Base-by-base conservation (phyloP, 2,797 vertebrate species). In the Dendrocincla fuliginosa region DNA sequence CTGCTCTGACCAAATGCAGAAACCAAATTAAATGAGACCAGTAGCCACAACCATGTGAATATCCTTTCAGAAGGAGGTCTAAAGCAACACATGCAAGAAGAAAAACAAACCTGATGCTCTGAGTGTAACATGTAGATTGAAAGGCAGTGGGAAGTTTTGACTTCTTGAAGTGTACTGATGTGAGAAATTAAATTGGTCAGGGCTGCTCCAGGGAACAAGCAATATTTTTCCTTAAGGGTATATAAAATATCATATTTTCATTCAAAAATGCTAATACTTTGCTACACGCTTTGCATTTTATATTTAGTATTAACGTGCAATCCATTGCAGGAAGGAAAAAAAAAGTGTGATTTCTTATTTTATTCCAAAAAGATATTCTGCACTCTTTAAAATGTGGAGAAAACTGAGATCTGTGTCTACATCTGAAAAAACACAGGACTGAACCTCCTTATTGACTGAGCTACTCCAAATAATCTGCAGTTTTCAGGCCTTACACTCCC, bases 101-200 rank as follows among this genome's bases (percentile, higher is more conserved):
- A 15, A 76, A 90, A 74, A 8, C 15, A 57, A 46, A 11, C 10
- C 39, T 44, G 33, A 22, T 69, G 8, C 10, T 73, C 24, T 55
- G 39, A 53, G 16, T 46, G 32, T 35, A 74, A 33, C 12, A 6
- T 13, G 47, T 57, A 77, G 50, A 32, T 37, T 44, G 75, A 79
- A 89, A 79, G 39, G 73, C 32, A 70, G n/a, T 35, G 24, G 39
- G 19, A 80, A 88, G 12, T 49, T 86, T 84, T 84, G 18, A 57
- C 61, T 90, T 93, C 50, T 12, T 41, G 52, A 24, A 70, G 78
- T 80, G 91, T 76, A 89, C 16, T 76, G 75, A 79, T 73, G 78
- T 95, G 83, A 47, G 63, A 96, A 89, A 89, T 95, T 94, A 91
- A 89, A 77, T 44, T 74, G 75, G 75, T 89, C 71, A 56, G 68